Base-by-base conservation (phyloP, 2,797 vertebrate species). In the Arctocebus calabarensis region DNA sequence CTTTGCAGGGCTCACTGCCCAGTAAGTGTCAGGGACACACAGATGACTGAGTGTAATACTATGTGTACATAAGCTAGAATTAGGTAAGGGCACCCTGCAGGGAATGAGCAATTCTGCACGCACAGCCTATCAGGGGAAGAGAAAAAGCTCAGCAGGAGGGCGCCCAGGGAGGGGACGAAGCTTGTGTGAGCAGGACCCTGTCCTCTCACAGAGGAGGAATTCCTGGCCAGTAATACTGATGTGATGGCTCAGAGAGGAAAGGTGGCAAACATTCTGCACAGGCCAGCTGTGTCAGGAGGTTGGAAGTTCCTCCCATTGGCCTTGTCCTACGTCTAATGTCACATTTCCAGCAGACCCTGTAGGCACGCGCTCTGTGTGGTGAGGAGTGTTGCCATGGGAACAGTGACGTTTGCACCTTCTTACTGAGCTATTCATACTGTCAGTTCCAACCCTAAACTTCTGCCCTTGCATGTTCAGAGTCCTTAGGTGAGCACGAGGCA, bases 321-420 rank as follows among this genome's bases (percentile, higher is more conserved):
- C 7, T 3, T 5, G 27, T 84, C 61, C 61, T 84, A 10, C 5
- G 0, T 66, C 77, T 74, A 32, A 62, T 1, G 78, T 82, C 43
- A 29, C 34, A 22, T 75, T 93, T 93, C 64, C 79, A 74, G 57
- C 59, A 57, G 70, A 40, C n/a, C 23, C 40, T 66, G 43, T 32
- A 40, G 79, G 70, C 64, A 6, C 17, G 45, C 52, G 45, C 88
- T 94, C 75, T 83, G 9, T 84, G 89, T 91, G 61, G 84, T 57
- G 16, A 61, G 66, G 27, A 89, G 32, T 66, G 66, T 91, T 96
- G 81, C 89, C 75, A 32, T 92, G 84, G 96, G 10, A 95, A 93
- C 27, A 17, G 48, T 48, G 81, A 84, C 92, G 62, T 92, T n/a
- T 48, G 12, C 25, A 23, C 91, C 81, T 74, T 61, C 55, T 73